phyloP scores from a whole-genome alignment of 2,888 invertebrate genomes.

The Cetonia aurata region DNA sequence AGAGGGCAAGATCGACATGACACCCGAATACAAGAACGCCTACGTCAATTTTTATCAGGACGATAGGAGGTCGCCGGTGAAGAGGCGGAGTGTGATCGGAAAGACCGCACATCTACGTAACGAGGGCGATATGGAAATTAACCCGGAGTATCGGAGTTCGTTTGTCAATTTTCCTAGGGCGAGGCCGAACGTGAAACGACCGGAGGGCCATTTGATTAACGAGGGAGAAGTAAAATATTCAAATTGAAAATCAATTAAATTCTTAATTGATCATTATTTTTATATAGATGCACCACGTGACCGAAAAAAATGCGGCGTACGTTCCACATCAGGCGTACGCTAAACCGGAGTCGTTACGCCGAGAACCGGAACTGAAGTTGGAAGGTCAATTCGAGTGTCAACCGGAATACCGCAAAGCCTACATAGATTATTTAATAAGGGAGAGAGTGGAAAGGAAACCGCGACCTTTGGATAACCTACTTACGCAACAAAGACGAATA shows the following conservation, averaged over 20 bases:
- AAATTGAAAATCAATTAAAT: slow-evolving; percentile 17
- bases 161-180: slow-evolving; percentile 68
- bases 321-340: slow-evolving; percentile 51
- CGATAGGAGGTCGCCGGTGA: slow-evolving; percentile 50
- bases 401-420: slow-evolving; percentile 68
- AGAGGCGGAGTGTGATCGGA: slow-evolving; percentile 48
- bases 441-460: slow-evolving; percentile 57
- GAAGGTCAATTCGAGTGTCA: slow-evolving; percentile 63
- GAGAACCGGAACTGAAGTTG: slow-evolving; percentile 57
- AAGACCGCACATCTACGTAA: slow-evolving; percentile 52
- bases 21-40: slow-evolving; percentile 66
- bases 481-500: slow-evolving; percentile 40
- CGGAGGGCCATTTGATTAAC: slow-evolving; percentile 56
- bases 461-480: slow-evolving; percentile 54
- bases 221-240: slow-evolving; percentile 58
- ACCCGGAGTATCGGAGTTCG: slow-evolving; percentile 58
- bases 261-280: slow-evolving; percentile 41
- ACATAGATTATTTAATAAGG: slow-evolving; percentile 65
- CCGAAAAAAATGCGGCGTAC: slow-evolving; percentile 59
- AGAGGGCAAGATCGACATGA: slow-evolving; percentile 63
- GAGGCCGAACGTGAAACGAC: slow-evolving; percentile 64
- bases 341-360: slow-evolving; percentile 50
- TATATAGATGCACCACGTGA: slow-evolving; percentile 57
- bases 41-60: slow-evolving; percentile 57
- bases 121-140: slow-evolving; percentile 57